Percentiles rank a stretch among this genome's conserved stretches.
Conservation (phyloP, 1,140 invertebrate species). For the Pseudomyrmex concolor region DNA sequence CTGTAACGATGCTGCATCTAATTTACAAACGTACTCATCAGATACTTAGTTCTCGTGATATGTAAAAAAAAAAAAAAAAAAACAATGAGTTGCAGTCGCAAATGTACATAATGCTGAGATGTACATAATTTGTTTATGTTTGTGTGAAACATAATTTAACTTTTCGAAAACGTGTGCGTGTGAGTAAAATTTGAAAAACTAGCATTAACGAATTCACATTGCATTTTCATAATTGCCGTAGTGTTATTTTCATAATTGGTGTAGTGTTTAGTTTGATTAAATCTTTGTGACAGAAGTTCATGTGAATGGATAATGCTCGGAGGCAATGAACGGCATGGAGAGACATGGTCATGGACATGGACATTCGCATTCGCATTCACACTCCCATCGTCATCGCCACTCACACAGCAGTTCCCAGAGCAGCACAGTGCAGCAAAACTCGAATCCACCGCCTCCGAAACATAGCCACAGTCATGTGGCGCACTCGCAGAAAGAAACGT, state of each 20-base stretch:
- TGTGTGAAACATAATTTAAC: neutral
- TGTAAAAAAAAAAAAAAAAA: too few species aligned
- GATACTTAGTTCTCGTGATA: too few species aligned
- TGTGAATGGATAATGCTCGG: constrained; percentile 83
- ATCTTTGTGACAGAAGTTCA: constrained; percentile 58
- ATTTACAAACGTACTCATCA: too few species aligned
- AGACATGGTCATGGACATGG: constrained; percentile 84
- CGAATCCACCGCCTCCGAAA: constrained; percentile 63
- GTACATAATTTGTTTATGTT: neutral
- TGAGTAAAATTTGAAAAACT: neutral
- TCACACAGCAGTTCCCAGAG: constrained; percentile 69
- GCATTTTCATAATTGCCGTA: neutral
- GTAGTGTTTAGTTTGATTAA: constrained; percentile 25
- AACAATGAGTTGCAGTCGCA: constrained; percentile 24
- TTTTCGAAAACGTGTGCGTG: neutral
- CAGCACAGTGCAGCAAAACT: constrained; percentile 74
- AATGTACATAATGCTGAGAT: neutral
- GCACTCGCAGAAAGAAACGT: constrained; percentile 80
- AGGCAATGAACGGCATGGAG: constrained; percentile 85
- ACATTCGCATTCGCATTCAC: constrained; percentile 80
- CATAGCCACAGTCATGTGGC: constrained; percentile 77
- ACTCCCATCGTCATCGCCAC: constrained; percentile 81
- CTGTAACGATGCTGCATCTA: too few species aligned
- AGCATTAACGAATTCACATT: neutral
- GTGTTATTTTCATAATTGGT: neutral